Percentiles rank a stretch among this genome's conserved stretches.
Conservation (phyloP, 1,140 invertebrate genomes). For the Muscidifurax raptorellus region DNA sequence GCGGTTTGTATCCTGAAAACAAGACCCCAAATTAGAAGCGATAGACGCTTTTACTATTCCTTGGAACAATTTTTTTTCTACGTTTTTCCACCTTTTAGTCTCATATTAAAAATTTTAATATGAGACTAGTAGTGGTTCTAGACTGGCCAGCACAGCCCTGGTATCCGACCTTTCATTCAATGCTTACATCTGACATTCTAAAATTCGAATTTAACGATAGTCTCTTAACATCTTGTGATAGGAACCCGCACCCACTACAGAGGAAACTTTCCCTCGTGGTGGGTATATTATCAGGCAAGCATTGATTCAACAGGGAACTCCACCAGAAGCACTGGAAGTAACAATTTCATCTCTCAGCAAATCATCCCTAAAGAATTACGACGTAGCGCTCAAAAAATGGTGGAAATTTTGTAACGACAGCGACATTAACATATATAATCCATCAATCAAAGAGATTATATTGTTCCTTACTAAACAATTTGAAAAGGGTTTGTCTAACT, state of each 20-base stretch:
- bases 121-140: conserved; percentile 16
- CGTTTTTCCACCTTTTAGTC: background rate
- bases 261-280: conserved; percentile 60
- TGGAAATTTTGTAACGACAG: conserved; percentile 58
- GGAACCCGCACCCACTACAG: conserved; percentile 44
- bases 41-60: conserved; percentile 33
- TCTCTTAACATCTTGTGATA: conserved; percentile 48
- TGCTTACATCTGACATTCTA: background rate
- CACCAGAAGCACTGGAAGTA: conserved; percentile 52
- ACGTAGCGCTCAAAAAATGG: conserved; percentile 59
- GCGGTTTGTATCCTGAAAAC: conserved; percentile 16
- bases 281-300: conserved; percentile 57
- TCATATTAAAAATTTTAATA: background rate
- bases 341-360: conserved; percentile 58
- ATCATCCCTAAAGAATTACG: too few species aligned
- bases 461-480: conserved; percentile 47
- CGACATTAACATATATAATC: conserved; percentile 18
- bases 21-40: background rate
- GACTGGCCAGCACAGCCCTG: conserved; percentile 33
- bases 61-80: conserved; percentile 31
- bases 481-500: conserved; percentile 17
- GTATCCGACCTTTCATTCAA: conserved; percentile 23
- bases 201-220: conserved; percentile 18
- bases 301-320: conserved; percentile 43
- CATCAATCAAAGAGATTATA: too few species aligned